Evolutionary conservation across 2,888 invertebrate species (phyloP).

Genomic region (Rugalucina vietnamica): DNA sequence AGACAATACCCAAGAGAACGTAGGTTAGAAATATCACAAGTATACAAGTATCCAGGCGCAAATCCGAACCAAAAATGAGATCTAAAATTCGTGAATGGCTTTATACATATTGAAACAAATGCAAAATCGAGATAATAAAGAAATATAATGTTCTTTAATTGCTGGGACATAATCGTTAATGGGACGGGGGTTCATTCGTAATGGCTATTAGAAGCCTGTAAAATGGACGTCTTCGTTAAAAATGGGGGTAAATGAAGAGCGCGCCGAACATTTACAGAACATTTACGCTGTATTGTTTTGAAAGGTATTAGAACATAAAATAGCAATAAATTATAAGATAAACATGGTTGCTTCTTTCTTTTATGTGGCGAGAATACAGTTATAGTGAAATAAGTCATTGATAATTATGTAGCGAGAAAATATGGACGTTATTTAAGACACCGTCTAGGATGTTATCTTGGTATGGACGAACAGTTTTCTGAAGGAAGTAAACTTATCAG

Average conservation of each 20-base stretch:
- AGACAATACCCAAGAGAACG: too few species aligned
- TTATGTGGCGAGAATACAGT: not conserved
- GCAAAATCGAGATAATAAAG: slow-evolving; percentile 59
- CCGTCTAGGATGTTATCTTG: not conserved
- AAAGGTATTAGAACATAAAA: slow-evolving; percentile 14
- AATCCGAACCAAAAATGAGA: slow-evolving; percentile 54
- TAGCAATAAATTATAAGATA: slow-evolving; percentile 10
- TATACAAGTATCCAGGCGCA: not conserved
- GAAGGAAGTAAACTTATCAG: too few species aligned
- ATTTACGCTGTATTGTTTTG: slow-evolving; percentile 1
- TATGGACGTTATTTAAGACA: not conserved
- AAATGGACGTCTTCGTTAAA: slow-evolving; percentile 24
- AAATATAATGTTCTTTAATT: slow-evolving; percentile 65
- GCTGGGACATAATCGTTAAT: slow-evolving; percentile 62
- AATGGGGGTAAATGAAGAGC: slow-evolving; percentile 5
- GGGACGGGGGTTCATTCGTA: slow-evolving; percentile 55
- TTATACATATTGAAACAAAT: slow-evolving; percentile 53
- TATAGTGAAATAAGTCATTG: slow-evolving; percentile 3
- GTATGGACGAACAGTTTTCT: not conserved
- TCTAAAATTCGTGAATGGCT: slow-evolving; percentile 8
- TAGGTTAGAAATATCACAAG: not conserved
- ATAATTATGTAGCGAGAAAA: not conserved
- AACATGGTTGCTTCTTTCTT: not conserved
- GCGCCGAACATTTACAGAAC: not conserved
- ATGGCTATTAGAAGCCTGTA: slow-evolving; percentile 61